A percentile compares a stretch with the other conserved stretches of the same genome.
Conservation (phyloP, 30 jellyfish, hydroid and myxozoan species). For the Pelagia noctiluca region DNA sequence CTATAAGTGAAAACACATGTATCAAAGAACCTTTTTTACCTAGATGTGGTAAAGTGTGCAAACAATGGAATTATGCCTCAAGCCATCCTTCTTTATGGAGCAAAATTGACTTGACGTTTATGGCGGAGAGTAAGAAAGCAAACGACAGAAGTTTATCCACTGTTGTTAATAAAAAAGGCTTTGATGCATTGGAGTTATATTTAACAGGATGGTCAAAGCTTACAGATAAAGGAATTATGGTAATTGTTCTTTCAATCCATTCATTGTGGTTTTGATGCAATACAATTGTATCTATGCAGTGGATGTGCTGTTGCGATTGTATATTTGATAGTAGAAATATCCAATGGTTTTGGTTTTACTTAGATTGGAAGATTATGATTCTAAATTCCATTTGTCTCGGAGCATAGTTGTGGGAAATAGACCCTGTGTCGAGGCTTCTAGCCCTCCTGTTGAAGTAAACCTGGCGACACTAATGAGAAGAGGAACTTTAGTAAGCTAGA, state of each 20-base stretch:
- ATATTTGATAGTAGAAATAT: no score
- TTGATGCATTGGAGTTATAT: not conserved
- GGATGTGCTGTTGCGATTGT: not conserved
- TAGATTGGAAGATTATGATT: not conserved
- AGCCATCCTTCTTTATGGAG: slow-evolving; percentile 66
- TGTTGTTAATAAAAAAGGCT: slow-evolving; percentile 31
- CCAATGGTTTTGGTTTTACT: not conserved
- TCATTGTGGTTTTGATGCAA: not conserved
- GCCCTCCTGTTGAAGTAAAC: no score
- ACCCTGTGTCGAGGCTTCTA: no score
- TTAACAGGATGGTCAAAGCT: slow-evolving; percentile 55
- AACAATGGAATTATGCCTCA: slow-evolving; percentile 59
- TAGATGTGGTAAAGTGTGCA: slow-evolving; percentile 53
- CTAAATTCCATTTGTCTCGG: no score
- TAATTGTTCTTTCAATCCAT: not conserved
- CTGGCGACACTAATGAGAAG: no score
- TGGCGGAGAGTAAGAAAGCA: slow-evolving; percentile 46
- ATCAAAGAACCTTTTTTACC: no score
- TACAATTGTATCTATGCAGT: no score
- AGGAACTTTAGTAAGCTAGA: no score
- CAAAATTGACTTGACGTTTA: slow-evolving; percentile 53
- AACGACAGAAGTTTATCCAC: slow-evolving; percentile 13
- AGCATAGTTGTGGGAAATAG: no score
- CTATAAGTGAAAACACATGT: no score
- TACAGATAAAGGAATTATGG: slow-evolving; percentile 63